Percentiles rank a stretch among this genome's conserved stretches.
Evolutionary conservation across 2,113 vertebrate species (phyloP).

Genomic region (Python bivittatus): DNA sequence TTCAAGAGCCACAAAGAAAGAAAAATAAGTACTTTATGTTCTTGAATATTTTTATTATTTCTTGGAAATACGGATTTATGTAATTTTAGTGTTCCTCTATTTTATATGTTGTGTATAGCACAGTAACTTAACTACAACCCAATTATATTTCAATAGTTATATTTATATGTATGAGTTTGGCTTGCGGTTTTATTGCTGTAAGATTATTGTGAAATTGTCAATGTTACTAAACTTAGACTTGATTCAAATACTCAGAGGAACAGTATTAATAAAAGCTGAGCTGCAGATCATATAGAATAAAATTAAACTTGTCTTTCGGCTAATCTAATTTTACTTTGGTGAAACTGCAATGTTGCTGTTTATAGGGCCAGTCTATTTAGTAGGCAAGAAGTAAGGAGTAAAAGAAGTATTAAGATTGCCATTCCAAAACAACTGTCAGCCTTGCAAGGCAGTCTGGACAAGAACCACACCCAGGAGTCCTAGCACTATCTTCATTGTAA

Average conservation of each 20-base stretch:
- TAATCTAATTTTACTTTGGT: neutral
- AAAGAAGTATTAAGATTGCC: neutral
- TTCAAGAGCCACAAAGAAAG: neutral
- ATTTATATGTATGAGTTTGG: constrained; percentile 31
- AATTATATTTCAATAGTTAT: neutral
- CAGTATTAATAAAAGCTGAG: neutral
- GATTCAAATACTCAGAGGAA: neutral
- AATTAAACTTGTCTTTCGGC: neutral
- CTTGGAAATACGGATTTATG: constrained; percentile 8
- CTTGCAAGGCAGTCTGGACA: neutral
- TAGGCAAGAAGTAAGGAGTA: neutral
- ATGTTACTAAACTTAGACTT: neutral
- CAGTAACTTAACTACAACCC: constrained; percentile 5
- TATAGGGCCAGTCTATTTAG: neutral
- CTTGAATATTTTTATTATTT: constrained; percentile 1
- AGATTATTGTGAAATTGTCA: neutral
- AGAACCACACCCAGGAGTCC: neutral
- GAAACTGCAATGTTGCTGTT: neutral
- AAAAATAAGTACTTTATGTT: neutral
- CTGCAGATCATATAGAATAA: neutral
- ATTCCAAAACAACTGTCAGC: neutral
- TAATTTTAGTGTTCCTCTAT: neutral
- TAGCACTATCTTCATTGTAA: neutral
- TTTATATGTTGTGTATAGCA: constrained; percentile 24
- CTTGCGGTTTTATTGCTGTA: constrained; percentile 5